Evolutionary conservation across 2,888 invertebrate species (phyloP), one percentile per base, ranked within the genome.

Genomic region (Thecocarcelia acutangulata): DNA sequence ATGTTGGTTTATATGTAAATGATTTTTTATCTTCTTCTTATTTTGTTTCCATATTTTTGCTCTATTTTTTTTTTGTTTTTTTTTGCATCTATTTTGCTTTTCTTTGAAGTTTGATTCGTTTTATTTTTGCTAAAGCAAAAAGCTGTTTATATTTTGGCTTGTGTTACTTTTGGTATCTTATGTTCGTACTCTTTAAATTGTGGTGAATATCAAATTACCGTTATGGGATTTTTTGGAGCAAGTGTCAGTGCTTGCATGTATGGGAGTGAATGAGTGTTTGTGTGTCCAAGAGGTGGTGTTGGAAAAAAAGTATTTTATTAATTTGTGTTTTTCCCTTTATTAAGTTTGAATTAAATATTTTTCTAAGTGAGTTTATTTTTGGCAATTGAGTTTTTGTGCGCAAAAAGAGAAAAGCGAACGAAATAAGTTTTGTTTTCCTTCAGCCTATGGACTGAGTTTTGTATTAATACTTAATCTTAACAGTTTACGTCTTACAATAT

Each of bases 131-230:
- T 69, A 80, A 75, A 59, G 46, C 54, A 66, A 69, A 8, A 80
- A 70, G 52, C 58, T 72, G 74, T 63, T 69, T 64, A 54, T 44
- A 52, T 50, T 63, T 70, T 63, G 33, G 50, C 70, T 54, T 54
- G 44, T 24, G 28, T 46, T 50, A 63, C n/a, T 19, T 75, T 21
- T 54, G 17, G 33, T 33, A 37, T 68, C 48, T 54, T 5, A 37
- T 24, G 3, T 37, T 24, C 15, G 24, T 80, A 46, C 73, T 72
- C 61, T 72, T 76, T 76, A 80, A 76, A 61, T 52, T 78, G 82
- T 82, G 82, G 82, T 82, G 82, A 82, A 78, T 82, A 82, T 82
- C 74, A 74, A 70, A 82, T 82, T 82, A 78, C 82, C 48, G 66
- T 78, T 78, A 66, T 70, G 54, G 59, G 64, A 21, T n/a, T 61